Evolutionary conservation across 1,140 invertebrate genomes (phyloP), one percentile per base, ranked within the genome.

Genomic region (Drosophila sturtevanti): DNA sequence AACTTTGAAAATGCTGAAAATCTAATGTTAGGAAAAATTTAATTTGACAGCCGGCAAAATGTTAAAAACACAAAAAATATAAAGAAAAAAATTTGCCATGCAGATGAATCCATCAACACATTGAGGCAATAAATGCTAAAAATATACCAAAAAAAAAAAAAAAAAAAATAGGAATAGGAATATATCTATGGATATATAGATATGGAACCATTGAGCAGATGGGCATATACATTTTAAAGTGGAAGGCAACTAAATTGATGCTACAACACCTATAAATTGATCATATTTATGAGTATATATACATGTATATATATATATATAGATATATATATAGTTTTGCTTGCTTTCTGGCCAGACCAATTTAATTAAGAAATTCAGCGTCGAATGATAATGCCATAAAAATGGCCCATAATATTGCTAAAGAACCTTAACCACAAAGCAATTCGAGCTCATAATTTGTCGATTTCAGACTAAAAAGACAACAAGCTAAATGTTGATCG

Each of bases 21-120:
- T 63, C 69, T 61, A 73, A 69, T 72, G 27, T 34, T 16, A 48
- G 7, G 31, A 14, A 48, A 65, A 82, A 68, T 87, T 68, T 58
- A 79, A 79, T 82, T 81, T 79, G 63, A 77, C 71, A 70, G 68
- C 59, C 48, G 56, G 70, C 51, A 71, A 72, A 74, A 48, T 63
- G 44, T 65, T 60, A 21, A 64, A 72, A 79, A 81, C 5, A n/a
- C 3, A 31, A 31, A 6, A 7, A 31, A 4, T 4, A 6, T 4
- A 31, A 31, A 31, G 5, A 31, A 31, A 31, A 59, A 31, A 31
- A 6, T 31, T 31, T 31, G 18, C 41, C 16, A 48, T 21, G 37
- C 41, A 48, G 16, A 48, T 87, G 61, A 87, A 81, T 87, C 82
- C 68, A 79, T 86, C 81, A 79, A 48, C 82, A 63, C 82, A 63